phyloP scores from a whole-genome alignment of 2,888 invertebrate genomes.

The Tachystola acroxantha region DNA sequence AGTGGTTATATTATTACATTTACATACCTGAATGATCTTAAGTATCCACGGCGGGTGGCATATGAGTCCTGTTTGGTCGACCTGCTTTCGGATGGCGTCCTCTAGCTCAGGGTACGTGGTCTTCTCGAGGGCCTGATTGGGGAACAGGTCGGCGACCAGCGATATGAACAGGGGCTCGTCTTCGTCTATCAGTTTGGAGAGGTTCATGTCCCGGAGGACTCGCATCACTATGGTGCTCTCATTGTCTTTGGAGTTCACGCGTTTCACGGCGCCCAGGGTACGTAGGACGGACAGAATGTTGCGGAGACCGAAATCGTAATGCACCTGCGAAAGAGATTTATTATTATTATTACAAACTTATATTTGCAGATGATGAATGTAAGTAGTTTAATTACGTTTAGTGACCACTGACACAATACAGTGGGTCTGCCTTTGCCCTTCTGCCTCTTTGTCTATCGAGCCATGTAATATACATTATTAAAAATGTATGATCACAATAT shows the following conservation, averaged over 20 bases:
- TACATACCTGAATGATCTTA: constrained; percentile 90
- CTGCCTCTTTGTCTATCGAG: no score
- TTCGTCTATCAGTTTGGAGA: constrained; percentile 97
- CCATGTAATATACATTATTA: no score
- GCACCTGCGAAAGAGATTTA: constrained; percentile 83
- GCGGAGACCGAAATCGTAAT: constrained; percentile 97
- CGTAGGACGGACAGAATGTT: constrained; percentile 96
- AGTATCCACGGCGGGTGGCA: constrained; percentile 97
- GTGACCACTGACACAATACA: no score
- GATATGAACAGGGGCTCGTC: constrained; percentile 99
- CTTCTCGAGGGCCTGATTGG: constrained; percentile 95
- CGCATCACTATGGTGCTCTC: constrained; percentile 97
- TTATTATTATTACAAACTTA: no score
- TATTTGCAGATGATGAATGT: no score
- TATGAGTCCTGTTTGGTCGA: constrained; percentile 87
- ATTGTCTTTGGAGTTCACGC: constrained; percentile 93
- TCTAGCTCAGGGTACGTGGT: constrained; percentile 93
- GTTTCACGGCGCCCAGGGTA: constrained; percentile 94
- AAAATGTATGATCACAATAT: no score
- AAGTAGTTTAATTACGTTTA: no score
- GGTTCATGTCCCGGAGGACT: constrained; percentile 97
- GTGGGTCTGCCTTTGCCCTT: no score
- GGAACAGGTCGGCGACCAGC: constrained; percentile 95
- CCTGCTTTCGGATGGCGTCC: constrained; percentile 90
- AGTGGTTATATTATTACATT: no score